phyloP scores from a whole-genome alignment of 2,888 invertebrate species.

The Schizaphis graminum region DNA sequence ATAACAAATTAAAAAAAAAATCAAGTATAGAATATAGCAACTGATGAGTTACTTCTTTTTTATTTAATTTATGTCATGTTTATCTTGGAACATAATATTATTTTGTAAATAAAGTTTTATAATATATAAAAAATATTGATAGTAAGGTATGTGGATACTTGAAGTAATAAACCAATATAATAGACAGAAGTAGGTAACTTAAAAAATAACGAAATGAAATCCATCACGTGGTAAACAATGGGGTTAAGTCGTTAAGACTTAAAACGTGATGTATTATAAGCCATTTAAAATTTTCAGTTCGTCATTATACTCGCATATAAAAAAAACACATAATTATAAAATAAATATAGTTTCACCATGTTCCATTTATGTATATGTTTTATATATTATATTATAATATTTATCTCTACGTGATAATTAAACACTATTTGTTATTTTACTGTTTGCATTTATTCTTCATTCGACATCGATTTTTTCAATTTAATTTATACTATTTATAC shows the following conservation, averaged over 20 bases:
- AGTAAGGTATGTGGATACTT: too few species aligned
- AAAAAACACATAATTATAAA: neutral
- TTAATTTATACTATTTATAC: neutral
- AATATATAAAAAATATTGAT: too few species aligned
- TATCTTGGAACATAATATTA: too few species aligned
- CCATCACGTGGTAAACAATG: too few species aligned
- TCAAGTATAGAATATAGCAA: too few species aligned
- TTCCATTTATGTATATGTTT: neutral
- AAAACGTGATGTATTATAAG: neutral
- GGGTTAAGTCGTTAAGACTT: neutral
- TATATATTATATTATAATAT: neutral
- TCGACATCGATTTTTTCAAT: neutral
- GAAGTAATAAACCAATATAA: too few species aligned
- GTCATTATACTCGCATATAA: neutral
- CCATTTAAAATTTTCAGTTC: neutral
- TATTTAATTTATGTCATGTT: too few species aligned
- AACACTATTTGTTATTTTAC: neutral
- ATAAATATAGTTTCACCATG: neutral
- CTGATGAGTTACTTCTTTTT: too few species aligned
- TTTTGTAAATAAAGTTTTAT: too few species aligned
- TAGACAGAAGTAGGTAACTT: too few species aligned
- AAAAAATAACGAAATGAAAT: too few species aligned
- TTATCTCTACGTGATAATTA: neutral
- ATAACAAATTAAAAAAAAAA: too few species aligned
- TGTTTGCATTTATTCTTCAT: neutral